These are phyloP conservation scores for Caprella mutica DNA, from an alignment of 2,888 invertebrate genomes.

Conservation along the genomic window DNA sequence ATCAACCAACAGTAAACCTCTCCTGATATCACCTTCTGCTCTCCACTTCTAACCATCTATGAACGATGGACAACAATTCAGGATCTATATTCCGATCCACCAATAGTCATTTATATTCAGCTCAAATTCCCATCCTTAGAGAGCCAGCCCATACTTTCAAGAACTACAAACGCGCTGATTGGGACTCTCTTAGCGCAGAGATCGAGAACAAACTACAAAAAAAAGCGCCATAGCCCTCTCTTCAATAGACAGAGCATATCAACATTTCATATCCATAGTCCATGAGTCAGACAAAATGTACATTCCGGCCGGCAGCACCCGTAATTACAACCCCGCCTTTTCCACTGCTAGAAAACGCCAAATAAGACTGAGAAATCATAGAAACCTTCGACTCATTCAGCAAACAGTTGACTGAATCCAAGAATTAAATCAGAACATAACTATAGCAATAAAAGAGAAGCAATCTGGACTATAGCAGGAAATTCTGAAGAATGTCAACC, in stretches of 20 bases:
- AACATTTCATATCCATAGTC: neutral
- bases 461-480: neutral
- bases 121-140: neutral
- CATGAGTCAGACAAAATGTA: neutral
- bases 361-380: neutral
- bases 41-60: too few relatives aligned
- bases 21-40: too few relatives aligned
- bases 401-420: neutral
- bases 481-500: too few relatives aligned
- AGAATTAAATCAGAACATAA: neutral
- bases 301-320: neutral
- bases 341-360: neutral
- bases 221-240: neutral
- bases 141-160: neutral
- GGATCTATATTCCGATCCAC: too few relatives aligned
- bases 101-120: too few relatives aligned
- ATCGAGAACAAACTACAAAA: neutral
- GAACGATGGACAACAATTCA: too few relatives aligned
- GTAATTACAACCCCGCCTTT: neutral
- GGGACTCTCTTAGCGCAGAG: neutral
- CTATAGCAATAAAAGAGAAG: neutral
- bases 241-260: neutral
- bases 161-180: neutral
- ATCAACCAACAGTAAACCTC: too few relatives aligned
- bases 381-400: neutral